Evolutionary conservation across 2,888 invertebrate genomes (phyloP).

Genomic region (Cryptocephalus primarius): DNA sequence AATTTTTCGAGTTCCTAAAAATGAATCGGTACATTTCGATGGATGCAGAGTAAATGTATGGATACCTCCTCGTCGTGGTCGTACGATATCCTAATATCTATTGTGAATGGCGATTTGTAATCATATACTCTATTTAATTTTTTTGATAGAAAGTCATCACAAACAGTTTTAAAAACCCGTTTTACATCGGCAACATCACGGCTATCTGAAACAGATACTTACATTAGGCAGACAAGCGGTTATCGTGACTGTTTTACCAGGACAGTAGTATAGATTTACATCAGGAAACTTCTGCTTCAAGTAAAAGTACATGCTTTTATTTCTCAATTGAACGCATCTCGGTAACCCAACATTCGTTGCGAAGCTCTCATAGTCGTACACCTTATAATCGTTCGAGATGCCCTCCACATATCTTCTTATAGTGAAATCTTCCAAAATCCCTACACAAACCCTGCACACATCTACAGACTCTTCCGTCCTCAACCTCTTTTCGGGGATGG

Average conservation of each 20-base stretch:
- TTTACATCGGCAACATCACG: no score
- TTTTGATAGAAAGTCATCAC: not conserved
- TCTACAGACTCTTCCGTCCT: no score
- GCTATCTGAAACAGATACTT: no score
- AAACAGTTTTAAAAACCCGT: no score
- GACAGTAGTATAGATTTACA: conserved; percentile 28
- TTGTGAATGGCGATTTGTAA: conserved; percentile 47
- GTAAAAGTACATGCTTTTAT: conserved; percentile 51
- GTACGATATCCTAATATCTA: conserved; percentile 51
- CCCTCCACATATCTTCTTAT: conserved; percentile 42
- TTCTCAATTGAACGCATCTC: conserved; percentile 52
- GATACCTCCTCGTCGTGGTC: conserved; percentile 41
- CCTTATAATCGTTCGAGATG: conserved; percentile 39
- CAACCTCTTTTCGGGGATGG: no score
- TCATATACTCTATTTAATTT: conserved; percentile 13
- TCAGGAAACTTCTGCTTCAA: conserved; percentile 45
- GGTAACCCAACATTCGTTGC: conserved; percentile 64
- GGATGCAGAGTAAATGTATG: not conserved
- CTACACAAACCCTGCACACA: conserved; percentile 58
- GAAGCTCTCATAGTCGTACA: conserved; percentile 56
- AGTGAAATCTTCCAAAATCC: conserved; percentile 52
- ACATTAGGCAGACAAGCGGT: no score
- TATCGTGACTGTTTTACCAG: not conserved
- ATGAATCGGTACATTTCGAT: not conserved
- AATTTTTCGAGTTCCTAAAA: conserved; percentile 15